phyloP scores from a whole-genome alignment of 2,113 vertebrate genomes.

The Rhinogobius similis region DNA sequence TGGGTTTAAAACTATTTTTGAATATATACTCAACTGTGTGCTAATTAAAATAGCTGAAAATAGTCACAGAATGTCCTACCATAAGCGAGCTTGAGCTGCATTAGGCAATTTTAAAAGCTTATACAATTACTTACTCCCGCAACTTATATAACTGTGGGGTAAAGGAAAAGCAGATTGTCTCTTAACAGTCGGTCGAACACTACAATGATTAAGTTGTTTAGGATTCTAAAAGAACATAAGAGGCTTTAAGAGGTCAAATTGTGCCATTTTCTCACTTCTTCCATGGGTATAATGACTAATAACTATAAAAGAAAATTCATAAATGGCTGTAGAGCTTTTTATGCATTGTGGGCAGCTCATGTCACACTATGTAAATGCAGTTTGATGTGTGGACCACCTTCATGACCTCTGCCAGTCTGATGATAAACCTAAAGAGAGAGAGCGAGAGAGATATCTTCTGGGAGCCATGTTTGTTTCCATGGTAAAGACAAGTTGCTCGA shows the following conservation, averaged over 20 bases:
- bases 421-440: constrained; percentile 22
- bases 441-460: constrained; percentile 18
- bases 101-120: too few relatives aligned
- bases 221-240: background rate
- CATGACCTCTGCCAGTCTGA: constrained; percentile 24
- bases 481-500: constrained; percentile 28
- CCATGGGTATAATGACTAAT: background rate
- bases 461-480: constrained; percentile 22
- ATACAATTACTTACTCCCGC: too few relatives aligned
- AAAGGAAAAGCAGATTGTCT: background rate
- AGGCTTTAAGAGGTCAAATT: constrained; percentile 27
- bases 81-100: too few relatives aligned
- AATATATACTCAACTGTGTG: background rate
- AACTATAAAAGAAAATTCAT: background rate
- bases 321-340: background rate
- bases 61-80: too few relatives aligned
- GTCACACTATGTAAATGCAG: constrained; percentile 18
- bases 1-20: background rate
- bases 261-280: background rate
- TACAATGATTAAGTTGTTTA: background rate
- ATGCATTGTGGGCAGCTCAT: constrained; percentile 2
- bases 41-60: too few relatives aligned
- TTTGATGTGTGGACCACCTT: constrained; percentile 32
- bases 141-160: background rate
- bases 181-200: background rate